Base-by-base conservation (phyloP, 1,140 invertebrate species). In the Dreissena polymorpha region DNA sequence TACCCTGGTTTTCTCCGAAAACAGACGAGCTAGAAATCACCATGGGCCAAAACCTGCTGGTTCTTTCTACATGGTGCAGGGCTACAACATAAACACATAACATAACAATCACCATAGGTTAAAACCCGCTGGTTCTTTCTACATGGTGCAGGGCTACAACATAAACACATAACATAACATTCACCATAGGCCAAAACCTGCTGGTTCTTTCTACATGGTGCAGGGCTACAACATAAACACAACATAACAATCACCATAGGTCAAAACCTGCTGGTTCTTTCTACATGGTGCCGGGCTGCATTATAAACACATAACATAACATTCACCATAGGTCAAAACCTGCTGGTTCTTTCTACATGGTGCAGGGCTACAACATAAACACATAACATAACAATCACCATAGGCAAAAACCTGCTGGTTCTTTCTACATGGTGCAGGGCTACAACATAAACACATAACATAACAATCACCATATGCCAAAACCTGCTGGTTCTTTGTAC, bases 261-360 rank as follows among this genome's bases (percentile, higher is more conserved):
- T 96, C 97, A 99, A 92, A 97, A 98, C 69, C 96, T 95, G 0
- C 97, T 98, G 82, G 96, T 94, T 49, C 97, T 94, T 67, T 96
- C 95, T 0, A 99, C 88, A 67, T 95, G 94, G 6, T 95, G 93
- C 83, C 95, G 94, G 76, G 97, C 95, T 91, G 85, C 23, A 91
- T 89, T 39, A 76, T 39, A 5, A 39, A 39, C 39, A 39, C 39
- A 39, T 39, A 39, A 39, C 39, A 39, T 39, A 39, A n/a, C n/a
- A n/a, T n/a, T 97, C 10, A 97, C 98, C 69, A 99, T 94, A 0
- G 98, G 98, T 96, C 97, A 99, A 92, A 97, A 98, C 69, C 96
- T 95, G 0, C 97, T 98, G 82, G 96, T 94, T 49, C 97, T 94
- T 67, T 96, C 95, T 0, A 99, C 88, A 67, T 95, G 94, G 6